phyloP scores from a whole-genome alignment of 2,888 invertebrate species.

The Blastobasis lacticolella region DNA sequence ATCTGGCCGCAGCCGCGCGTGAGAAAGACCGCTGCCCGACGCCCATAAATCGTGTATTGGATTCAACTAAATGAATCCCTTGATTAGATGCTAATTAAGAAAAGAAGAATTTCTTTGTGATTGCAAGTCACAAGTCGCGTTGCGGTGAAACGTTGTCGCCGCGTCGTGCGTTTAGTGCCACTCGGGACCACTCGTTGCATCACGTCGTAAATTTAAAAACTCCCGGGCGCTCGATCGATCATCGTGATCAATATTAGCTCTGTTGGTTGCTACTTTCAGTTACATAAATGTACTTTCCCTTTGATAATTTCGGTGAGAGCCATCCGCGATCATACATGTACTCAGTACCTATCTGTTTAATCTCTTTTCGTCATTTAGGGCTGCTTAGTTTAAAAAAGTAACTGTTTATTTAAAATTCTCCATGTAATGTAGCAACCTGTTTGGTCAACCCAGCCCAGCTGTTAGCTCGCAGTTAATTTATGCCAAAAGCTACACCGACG shows the following conservation, averaged over 20 bases:
- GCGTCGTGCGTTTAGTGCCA: constrained; percentile 21
- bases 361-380: too few relatives aligned
- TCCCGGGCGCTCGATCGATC: constrained; percentile 32
- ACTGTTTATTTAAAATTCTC: too few relatives aligned
- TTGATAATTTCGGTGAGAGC: constrained; percentile 13
- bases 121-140: constrained; percentile 19
- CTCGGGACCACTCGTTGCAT: constrained; percentile 29
- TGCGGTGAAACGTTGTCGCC: constrained; percentile 38
- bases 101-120: constrained; percentile 50
- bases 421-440: too few relatives aligned
- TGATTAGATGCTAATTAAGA: constrained; percentile 61
- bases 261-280: constrained; percentile 51
- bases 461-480: too few relatives aligned
- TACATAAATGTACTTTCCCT: constrained; percentile 61
- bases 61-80: constrained; percentile 53
- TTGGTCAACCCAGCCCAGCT: too few relatives aligned
- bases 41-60: constrained; percentile 51
- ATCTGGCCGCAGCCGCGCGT: constrained; percentile 23
- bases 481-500: too few relatives aligned
- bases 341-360: too few relatives aligned
- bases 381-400: too few relatives aligned
- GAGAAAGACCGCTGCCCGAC: constrained; percentile 48
- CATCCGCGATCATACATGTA: too few relatives aligned
- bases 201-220: constrained; percentile 39
- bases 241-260: constrained; percentile 54